Percentiles rank a stretch among this genome's conserved stretches.
These are phyloP conservation scores for Acanthisitta chloris DNA, from an alignment of 2,113 vertebrate species.

Conservation along the genomic window DNA sequence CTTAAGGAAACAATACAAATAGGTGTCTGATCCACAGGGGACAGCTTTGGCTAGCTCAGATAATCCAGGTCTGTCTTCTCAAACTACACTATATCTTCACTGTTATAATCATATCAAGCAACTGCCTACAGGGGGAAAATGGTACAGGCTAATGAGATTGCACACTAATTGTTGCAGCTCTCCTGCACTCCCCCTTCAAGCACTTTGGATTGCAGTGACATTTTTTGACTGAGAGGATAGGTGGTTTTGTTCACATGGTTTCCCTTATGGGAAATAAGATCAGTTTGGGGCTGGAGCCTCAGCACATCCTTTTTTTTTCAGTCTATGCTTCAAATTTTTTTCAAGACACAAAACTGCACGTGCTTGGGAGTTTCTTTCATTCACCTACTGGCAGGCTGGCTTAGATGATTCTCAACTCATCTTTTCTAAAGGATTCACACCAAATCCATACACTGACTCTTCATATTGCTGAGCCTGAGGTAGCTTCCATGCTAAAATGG, in stretches of 20 bases:
- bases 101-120: background rate
- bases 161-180: background rate
- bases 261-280: background rate
- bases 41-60: background rate
- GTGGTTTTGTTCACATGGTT: background rate
- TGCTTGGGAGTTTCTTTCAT: background rate
- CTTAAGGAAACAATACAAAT: background rate
- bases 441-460: background rate
- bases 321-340: background rate
- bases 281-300: background rate
- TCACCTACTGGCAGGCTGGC: background rate
- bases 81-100: background rate
- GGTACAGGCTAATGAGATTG: background rate
- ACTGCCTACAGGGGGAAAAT: background rate
- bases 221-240: background rate
- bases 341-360: background rate
- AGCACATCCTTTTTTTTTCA: background rate
- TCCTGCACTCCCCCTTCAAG: background rate
- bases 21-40: background rate
- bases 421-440: background rate
- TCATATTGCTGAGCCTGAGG: background rate
- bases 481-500: background rate
- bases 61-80: background rate
- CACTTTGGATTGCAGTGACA: background rate
- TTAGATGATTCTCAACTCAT: background rate